Percentiles rank a stretch among this genome's conserved stretches.
Evolutionary conservation across 1,140 invertebrate genomes (phyloP).

Genomic region (Antheraea mylitta): DNA sequence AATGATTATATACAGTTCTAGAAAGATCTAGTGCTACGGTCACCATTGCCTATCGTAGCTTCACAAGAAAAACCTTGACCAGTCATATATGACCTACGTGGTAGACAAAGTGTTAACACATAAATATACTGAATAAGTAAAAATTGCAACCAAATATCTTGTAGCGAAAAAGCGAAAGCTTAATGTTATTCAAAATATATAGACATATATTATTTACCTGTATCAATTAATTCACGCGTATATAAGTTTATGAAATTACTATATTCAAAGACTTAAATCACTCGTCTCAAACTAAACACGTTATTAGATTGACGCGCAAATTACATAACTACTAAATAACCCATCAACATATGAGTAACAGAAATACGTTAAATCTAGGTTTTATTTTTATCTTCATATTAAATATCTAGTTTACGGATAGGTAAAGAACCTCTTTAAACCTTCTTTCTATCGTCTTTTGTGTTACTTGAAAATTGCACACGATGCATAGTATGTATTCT

Average conservation of each 20-base stretch:
- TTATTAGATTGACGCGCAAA: neutral
- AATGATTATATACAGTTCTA: no score
- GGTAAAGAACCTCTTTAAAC: no score
- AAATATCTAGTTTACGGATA: neutral
- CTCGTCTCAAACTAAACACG: neutral
- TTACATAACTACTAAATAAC: neutral
- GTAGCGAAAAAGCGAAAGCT: neutral
- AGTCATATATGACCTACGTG: no score
- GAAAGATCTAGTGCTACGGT: no score
- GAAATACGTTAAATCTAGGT: neutral
- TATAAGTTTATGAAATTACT: neutral
- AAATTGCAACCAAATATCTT: no score
- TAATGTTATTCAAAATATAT: neutral
- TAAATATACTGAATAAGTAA: no score
- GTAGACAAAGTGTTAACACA: no score
- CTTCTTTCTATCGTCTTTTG: no score
- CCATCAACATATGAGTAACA: neutral
- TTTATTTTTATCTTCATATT: neutral
- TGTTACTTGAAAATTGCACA: no score
- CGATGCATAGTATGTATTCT: no score
- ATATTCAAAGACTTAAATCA: neutral
- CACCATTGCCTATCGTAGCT: no score
- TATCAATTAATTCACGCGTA: neutral
- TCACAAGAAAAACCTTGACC: no score
- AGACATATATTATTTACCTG: neutral